phyloP scores from a whole-genome alignment of 2,888 invertebrate species.

The Patella pellucida region DNA sequence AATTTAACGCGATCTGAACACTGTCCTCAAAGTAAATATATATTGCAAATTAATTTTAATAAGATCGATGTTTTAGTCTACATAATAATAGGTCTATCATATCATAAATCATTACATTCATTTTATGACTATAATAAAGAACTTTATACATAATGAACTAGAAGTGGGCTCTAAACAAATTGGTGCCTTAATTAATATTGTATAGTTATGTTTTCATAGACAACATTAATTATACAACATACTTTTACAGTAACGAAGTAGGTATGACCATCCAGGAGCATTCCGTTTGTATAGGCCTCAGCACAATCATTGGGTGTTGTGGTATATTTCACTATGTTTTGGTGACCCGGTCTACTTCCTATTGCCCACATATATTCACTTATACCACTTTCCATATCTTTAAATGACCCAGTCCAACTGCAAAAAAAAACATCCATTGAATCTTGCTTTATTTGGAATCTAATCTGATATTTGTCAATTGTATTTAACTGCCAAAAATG shows the following conservation, averaged over 20 bases:
- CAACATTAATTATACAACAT: neutral
- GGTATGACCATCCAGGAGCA: slow-evolving; percentile 29
- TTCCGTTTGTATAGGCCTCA: neutral
- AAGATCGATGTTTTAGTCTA: no score
- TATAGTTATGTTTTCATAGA: no score
- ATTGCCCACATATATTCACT: slow-evolving; percentile 22
- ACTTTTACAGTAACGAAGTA: slow-evolving; percentile 36
- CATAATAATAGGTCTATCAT: no score
- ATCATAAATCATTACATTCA: neutral
- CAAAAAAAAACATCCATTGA: slow-evolving; percentile 8
- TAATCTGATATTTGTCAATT: no score
- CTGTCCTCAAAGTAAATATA: no score
- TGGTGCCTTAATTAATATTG: neutral
- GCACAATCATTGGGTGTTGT: slow-evolving; percentile 14
- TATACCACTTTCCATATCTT: slow-evolving; percentile 31
- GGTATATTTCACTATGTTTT: slow-evolving; percentile 23
- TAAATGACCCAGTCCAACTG: slow-evolving; percentile 33
- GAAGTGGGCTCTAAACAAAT: no score
- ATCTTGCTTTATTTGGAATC: neutral
- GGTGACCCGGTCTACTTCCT: slow-evolving; percentile 32
- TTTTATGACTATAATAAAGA: neutral
- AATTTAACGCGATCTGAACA: no score
- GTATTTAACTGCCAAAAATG: no score
- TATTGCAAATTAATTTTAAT: no score
- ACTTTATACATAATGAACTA: neutral